These are phyloP conservation scores for Leptopilina boulardi DNA, from an alignment of 1,140 invertebrate genomes.

Conservation along the genomic window DNA sequence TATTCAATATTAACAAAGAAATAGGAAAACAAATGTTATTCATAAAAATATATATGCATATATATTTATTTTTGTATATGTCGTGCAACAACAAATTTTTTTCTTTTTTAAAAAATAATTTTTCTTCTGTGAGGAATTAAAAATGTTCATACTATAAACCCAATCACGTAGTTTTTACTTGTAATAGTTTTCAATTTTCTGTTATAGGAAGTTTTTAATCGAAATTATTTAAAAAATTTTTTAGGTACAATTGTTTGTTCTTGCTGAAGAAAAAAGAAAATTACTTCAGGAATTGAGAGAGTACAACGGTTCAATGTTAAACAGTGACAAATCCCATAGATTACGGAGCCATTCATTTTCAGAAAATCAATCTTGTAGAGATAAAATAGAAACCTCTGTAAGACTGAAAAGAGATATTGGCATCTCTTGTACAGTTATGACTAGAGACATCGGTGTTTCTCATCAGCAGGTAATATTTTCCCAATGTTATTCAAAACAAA, in stretches of 20 bases:
- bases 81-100: not conserved
- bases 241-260: not conserved
- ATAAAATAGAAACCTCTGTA: not conserved
- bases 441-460: not conserved
- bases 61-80: constrained; percentile 56
- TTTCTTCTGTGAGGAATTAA: too few relatives aligned
- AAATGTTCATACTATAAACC: too few relatives aligned
- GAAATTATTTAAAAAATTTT: not conserved
- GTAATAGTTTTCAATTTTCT: too few relatives aligned
- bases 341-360: not conserved
- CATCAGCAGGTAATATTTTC: constrained; percentile 1
- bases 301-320: not conserved
- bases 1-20: too few relatives aligned
- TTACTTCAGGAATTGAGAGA: not conserved
- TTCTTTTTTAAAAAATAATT: too few relatives aligned
- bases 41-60: too few relatives aligned
- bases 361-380: not conserved
- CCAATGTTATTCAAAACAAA: not conserved
- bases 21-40: too few relatives aligned
- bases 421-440: not conserved
- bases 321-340: not conserved
- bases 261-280: not conserved
- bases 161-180: too few relatives aligned
- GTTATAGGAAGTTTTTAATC: too few relatives aligned
- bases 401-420: not conserved